Evolutionary conservation across 2,888 invertebrate genomes (phyloP), one percentile per base, ranked within the genome.

Genomic region (Petrophora chlorosata): DNA sequence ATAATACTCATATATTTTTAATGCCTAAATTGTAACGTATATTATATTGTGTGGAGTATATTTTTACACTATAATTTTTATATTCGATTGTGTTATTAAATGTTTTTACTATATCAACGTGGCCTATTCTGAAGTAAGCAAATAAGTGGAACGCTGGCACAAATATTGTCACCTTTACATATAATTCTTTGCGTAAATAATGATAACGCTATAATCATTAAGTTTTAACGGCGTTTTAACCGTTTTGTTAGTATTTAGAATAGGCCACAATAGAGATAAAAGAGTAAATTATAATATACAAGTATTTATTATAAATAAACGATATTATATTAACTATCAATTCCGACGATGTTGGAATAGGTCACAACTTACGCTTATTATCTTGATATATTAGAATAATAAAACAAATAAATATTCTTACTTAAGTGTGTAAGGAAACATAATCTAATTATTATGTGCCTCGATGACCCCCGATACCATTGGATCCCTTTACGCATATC

Each of bases 361-460:
- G 76, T 79, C 70, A 73, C 69, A 78, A 81, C 82, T 83, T 89
- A 89, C 89, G 89, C 89, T 89, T 89, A 89, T 84, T 89, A 89
- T 83, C 83, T 85, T 74, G 79, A 82, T 86, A 86, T 83, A 74
- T 76, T 85, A 87, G 82, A 78, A 68, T 83, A 65, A 64, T 59
- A 49, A 67, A 73, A 78, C 75, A 73, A 79, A 75, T 73, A 70
- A 75, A 78, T 81, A 82, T 76, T 82, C 77, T 82, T 87, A 82
- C 77, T 82, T 87, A 82, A 81, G 79, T 73, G 72, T 77, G 67
- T 82, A 79, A 72, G 54, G 38, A 76, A 68, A 74, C 70, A 79
- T 77, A 79, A 76, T 80, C 70, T 79, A 76, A 74, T 74, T 70
- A 68, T 78, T 73, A 77, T 76, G 88, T 88, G 88, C 87, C 88